Base-by-base conservation (phyloP, 2,888 invertebrate species). In the Macrophya alboannulata region DNA sequence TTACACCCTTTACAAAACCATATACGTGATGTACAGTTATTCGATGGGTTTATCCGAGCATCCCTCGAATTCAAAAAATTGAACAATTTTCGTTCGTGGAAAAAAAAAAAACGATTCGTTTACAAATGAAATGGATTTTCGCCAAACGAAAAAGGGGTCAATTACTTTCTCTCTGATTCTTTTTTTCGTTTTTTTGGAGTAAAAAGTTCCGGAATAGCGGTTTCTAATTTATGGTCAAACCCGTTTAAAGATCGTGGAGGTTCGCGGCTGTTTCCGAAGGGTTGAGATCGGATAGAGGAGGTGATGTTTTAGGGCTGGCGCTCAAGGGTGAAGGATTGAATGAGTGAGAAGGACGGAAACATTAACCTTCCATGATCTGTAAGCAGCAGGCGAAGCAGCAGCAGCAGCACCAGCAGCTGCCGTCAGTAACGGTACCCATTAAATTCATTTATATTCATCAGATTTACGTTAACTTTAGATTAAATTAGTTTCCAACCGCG, bases 361-460 rank as follows among this genome's bases (percentile, higher is more conserved):
- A 48, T 65, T 83, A 48, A 83, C 83, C 83, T 83, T 83, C 31
- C 83, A 62, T 81, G 62, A 62, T 62, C 25, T 10, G 25, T 62
- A 21, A 62, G 62, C 25, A 25, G 21, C 83, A 45, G 83, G 68
- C 21, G 48, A 2, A 31, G 31, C 31, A 31, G 31, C 31, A 31
- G 31, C 31, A 31, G 31, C 31, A 31, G 55, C 79, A 62, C 25
- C 62, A 25, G 21, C 83, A 45, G 83, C 83, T 59, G 48, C 40
- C 37, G 48, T 45, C 51, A 45, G 68, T 4, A 37, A 45, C 59
- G 45, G 79, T 15, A 48, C 15, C 65, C 51, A 85, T 77, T 77
- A 45, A 65, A 77, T 68, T 77, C 76, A 85, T 85, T 85, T 85
- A 77, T 85, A 79, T 85, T 85, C 85, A 85, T 85, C 68, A 59